Percentiles rank a stretch among this genome's conserved stretches.
Evolutionary conservation across 2,797 vertebrate species (phyloP).

Genomic region (Antennarius maculatus): DNA sequence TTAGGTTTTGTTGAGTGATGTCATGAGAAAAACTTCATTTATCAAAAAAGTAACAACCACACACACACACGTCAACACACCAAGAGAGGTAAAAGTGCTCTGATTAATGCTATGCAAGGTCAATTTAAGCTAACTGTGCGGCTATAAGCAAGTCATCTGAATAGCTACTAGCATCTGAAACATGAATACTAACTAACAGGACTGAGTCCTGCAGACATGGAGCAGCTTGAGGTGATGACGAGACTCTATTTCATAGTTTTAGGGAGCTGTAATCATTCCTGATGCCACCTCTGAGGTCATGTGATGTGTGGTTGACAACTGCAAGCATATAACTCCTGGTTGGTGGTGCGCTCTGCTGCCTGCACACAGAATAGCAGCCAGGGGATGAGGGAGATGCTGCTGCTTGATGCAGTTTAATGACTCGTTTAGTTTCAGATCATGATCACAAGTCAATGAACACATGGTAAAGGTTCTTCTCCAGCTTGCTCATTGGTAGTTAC

Average conservation of each 20-base stretch:
- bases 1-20: background rate
- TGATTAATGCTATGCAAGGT: slow-evolving; percentile 15
- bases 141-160: background rate
- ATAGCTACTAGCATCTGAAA: slow-evolving; percentile 12
- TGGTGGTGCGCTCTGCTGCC: slow-evolving; percentile 61
- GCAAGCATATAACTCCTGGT: background rate
- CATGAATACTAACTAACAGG: slow-evolving; percentile 14
- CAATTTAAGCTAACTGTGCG: background rate
- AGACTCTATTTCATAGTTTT: slow-evolving; percentile 14
- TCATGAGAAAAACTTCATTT: no score
- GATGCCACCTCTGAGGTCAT: slow-evolving; percentile 2
- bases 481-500: background rate
- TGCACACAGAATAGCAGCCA: slow-evolving; percentile 15
- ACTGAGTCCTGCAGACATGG: slow-evolving; percentile 14
- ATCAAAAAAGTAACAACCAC: no score
- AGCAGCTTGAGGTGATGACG: slow-evolving; percentile 25
- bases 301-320: background rate
- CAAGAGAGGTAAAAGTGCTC: background rate
- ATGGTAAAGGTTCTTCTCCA: background rate
- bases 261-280: background rate
- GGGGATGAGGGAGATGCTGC: no score
- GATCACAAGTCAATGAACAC: background rate
- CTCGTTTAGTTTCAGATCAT: no score
- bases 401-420: background rate
- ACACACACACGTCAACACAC: no score